Evolutionary conservation across 1,140 invertebrate species (phyloP).

Genomic region (Atta texana): DNA sequence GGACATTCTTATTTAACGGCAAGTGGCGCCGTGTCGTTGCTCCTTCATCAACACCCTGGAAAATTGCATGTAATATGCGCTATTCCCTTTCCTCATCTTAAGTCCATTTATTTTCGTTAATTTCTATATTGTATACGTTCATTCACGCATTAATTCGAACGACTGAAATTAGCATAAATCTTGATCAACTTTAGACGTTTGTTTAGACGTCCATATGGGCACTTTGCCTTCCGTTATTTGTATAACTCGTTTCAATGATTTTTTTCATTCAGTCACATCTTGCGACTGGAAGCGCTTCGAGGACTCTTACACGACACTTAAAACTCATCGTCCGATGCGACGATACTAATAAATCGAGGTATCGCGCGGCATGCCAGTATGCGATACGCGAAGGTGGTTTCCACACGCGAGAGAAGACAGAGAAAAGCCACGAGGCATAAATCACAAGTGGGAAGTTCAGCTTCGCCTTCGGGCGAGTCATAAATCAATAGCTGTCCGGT

Average conservation of each 20-base stretch:
- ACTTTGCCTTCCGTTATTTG: conserved; percentile 30
- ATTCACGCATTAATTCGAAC: conserved; percentile 36
- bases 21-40: neutral
- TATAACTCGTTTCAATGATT: conserved; percentile 33
- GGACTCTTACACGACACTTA: conserved; percentile 33
- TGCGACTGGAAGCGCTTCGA: conserved; percentile 21
- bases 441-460: conserved; percentile 77
- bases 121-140: neutral
- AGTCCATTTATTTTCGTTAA: conserved; percentile 27
- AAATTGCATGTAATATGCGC: neutral
- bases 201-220: neutral
- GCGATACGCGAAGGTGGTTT: conserved; percentile 53
- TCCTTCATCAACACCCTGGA: conserved; percentile 15
- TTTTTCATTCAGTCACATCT: conserved; percentile 7
- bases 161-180: conserved; percentile 42
- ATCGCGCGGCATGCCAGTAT: conserved; percentile 20
- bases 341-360: conserved; percentile 68
- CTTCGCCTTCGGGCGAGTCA: conserved; percentile 77
- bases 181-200: conserved; percentile 24
- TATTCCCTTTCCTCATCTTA: neutral
- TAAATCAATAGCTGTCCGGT: conserved; percentile 78
- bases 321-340: conserved; percentile 46
- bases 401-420: conserved; percentile 65
- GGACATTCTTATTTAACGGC: conserved; percentile 7
- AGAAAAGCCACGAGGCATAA: conserved; percentile 75